Base-by-base conservation (phyloP, 2,888 invertebrate species). In the Dynastes maya region DNA sequence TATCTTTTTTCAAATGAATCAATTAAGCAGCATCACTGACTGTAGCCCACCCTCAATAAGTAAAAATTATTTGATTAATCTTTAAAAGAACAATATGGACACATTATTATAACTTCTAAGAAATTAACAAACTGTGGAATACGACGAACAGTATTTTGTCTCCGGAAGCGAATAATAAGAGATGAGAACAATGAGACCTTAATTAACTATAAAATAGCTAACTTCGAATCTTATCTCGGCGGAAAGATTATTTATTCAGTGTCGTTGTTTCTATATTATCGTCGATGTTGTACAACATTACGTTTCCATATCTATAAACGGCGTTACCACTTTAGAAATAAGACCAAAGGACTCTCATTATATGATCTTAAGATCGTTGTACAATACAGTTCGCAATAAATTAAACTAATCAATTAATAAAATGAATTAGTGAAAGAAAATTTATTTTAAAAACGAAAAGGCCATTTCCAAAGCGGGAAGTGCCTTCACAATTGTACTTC, bases 161-260 rank as follows among this genome's bases (percentile, higher is more conserved):
- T 22, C 27, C 22, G 2, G 27, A 68, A 29, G 6, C 67, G 27
- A 51, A 49, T 22, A 68, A 49, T 29, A 68, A 68, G 45, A 22
- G 67, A 68, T 27, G 22, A 68, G 27, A 68, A 68, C 71, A 71
- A 71, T 71, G 71, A 32, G 55, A 37, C 22, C 71, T 71, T 71
- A 71, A 71, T 71, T 71, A 71, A 37, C 55, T 16, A 71, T 71
- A 71, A 71, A 71, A 71, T 71, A 53, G 37, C 53, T 16, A 58
- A 58, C 37, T 71, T 71, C 45, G 16, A 40, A 22, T 67, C 45
- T 40, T 29, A 29, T 61, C 61, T 61, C 29, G 22, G 2, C 27
- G 11, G 61, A 61, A 11, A 61, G 29, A 29, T 61, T 61, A 61
- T 61, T 61, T 61, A 61, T 37, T 37, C 61, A 29, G 2, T 29